Evolutionary conservation across 2,113 vertebrate genomes (phyloP).

Genomic region (Corythornis vintsioides): DNA sequence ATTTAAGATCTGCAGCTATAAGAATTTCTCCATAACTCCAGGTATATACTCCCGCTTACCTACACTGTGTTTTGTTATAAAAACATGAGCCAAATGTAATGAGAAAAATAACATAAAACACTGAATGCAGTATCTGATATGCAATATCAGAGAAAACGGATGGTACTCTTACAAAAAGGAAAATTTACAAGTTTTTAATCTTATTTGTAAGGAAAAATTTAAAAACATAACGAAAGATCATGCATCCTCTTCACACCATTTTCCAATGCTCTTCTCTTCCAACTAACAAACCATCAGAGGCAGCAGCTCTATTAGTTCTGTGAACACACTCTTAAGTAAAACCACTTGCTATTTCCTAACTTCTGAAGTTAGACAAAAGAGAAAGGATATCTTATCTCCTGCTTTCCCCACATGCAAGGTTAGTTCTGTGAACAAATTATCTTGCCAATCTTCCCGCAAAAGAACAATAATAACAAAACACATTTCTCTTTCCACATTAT

Average conservation of each 20-base stretch:
- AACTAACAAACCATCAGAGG: background rate
- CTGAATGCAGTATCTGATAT: background rate
- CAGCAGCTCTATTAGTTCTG: background rate
- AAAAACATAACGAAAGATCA: background rate
- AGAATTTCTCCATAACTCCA: background rate
- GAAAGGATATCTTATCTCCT: background rate
- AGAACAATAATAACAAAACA: background rate
- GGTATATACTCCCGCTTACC: background rate
- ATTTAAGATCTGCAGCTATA: background rate
- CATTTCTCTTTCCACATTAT: background rate
- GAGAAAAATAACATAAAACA: background rate
- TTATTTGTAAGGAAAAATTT: background rate
- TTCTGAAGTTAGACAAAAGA: background rate
- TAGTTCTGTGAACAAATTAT: background rate
- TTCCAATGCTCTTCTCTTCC: background rate
- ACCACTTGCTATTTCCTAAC: constrained; percentile 5
- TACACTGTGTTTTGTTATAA: background rate
- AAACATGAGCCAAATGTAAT: background rate
- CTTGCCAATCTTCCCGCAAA: background rate
- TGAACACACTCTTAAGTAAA: background rate
- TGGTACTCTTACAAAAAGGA: background rate
- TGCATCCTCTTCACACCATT: background rate
- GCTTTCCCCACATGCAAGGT: background rate
- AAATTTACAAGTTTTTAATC: background rate
- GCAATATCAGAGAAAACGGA: background rate